Conservation (phyloP, 2,888 invertebrate species). For the Drosophila borealis region DNA sequence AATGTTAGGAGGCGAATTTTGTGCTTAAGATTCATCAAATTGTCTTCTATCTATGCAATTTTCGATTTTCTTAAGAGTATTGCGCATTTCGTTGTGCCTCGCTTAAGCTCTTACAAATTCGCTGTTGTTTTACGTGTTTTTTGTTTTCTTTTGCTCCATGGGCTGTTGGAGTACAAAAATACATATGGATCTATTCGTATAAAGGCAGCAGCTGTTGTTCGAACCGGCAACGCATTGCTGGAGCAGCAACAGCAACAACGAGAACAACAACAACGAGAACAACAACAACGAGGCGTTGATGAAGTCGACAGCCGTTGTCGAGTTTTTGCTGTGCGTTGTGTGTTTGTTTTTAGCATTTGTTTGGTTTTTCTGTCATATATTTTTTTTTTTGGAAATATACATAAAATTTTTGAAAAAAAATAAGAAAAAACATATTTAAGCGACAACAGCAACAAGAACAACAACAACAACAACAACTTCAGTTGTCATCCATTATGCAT, state of each 20-base stretch:
- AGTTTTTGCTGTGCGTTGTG: slow-evolving; percentile 42
- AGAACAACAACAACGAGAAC: background rate
- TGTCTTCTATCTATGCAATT: too few species aligned
- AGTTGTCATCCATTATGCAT: slow-evolving; percentile 68
- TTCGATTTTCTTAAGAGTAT: slow-evolving; percentile 21
- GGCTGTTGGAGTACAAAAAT: slow-evolving; percentile 60
- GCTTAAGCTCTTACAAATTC: background rate
- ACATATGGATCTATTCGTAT: slow-evolving; percentile 53
- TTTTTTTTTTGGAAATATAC: slow-evolving; percentile 34
- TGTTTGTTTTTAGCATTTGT: slow-evolving; percentile 67
- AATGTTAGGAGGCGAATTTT: too few species aligned
- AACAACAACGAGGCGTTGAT: background rate
- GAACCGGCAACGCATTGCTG: slow-evolving; percentile 43
- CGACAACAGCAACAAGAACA: slow-evolving; percentile 30
- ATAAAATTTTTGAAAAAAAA: slow-evolving; percentile 43
- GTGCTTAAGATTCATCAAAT: too few species aligned
- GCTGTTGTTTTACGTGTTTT: slow-evolving; percentile 27
- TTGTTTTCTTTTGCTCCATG: slow-evolving; percentile 29
- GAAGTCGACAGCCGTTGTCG: slow-evolving; percentile 32
- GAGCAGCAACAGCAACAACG: slow-evolving; percentile 15
- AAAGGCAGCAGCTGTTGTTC: slow-evolving; percentile 66
- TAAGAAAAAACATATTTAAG: slow-evolving; percentile 10
- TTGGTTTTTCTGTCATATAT: slow-evolving; percentile 36
- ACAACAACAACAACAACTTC: slow-evolving; percentile 11
- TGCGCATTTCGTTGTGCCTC: slow-evolving; percentile 13